Percentiles rank a stretch among this genome's conserved stretches.
These are phyloP conservation scores for Lochmaea crataegi DNA, from an alignment of 2,888 invertebrate genomes.

Conservation along the genomic window DNA sequence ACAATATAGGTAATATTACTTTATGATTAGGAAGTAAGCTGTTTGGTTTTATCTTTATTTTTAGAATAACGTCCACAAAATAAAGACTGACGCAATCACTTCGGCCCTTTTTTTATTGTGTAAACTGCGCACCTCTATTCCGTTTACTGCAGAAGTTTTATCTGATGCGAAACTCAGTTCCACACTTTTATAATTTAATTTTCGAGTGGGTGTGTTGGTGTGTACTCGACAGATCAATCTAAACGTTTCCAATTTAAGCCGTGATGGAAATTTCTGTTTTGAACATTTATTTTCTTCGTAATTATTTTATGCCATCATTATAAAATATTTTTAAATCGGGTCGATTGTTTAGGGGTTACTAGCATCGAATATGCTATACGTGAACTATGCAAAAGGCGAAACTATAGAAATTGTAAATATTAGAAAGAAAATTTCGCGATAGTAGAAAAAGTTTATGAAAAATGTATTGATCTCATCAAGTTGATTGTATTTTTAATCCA, in stretches of 20 bases:
- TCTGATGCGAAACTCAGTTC: conserved; percentile 44
- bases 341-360: conserved; percentile 51
- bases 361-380: conserved; percentile 27
- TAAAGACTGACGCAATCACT: background rate
- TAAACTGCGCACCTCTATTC: conserved; percentile 2
- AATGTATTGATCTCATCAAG: too few species aligned
- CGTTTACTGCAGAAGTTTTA: conserved; percentile 25
- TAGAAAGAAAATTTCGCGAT: too few species aligned
- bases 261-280: conserved; percentile 42
- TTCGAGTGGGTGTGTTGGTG: conserved; percentile 53
- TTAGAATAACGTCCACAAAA: too few species aligned
- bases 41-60: too few species aligned
- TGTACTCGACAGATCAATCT: conserved; percentile 54
- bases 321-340: background rate
- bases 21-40: too few species aligned
- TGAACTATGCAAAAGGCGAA: background rate
- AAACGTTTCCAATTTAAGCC: conserved; percentile 52
- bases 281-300: conserved; percentile 38
- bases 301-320: conserved; percentile 25
- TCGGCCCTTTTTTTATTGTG: background rate
- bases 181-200: conserved; percentile 54
- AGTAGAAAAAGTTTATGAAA: too few species aligned
- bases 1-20: too few species aligned
- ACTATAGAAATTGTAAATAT: too few species aligned
- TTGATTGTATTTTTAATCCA: too few species aligned